Base-by-base conservation (phyloP, 2,888 invertebrate genomes). In the Ferdinandea cuprea region DNA sequence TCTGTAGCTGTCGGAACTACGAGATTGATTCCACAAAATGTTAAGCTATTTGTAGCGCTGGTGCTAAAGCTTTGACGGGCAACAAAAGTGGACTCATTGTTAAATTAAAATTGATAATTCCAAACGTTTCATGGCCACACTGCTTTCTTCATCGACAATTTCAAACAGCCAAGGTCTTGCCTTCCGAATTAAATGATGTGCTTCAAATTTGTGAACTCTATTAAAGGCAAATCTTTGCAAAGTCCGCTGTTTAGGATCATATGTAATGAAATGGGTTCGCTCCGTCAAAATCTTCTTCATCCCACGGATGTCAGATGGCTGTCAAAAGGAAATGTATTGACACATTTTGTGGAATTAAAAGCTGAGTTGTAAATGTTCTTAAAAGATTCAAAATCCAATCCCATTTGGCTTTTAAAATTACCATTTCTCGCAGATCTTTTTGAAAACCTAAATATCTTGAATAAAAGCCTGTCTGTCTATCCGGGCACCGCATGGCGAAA, bases 101-200 rank as follows among this genome's bases (percentile, higher is more conserved):
- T 32, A 54, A 54, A 32, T 54, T 35, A 54, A 54, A 54, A 54
- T 32, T 30, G 32, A 54, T 54, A 17, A 32, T 54, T 32, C 17
- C 32, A 46, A 61, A 46, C 46, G 61, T 46, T 35, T 61, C 61
- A 61, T 46, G 59, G 44, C 42, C 59, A 44, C 42, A 58, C 42
- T 59, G 54, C 32, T 54, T 54, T 35, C 17, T 54, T 54, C 32
- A 54, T 32, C 54, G 35, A 32, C 32, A 54, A 54, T 32, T 54
- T 54, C 54, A 32, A 17, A 30, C 30, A 61, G 11, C 37, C 13
- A 48, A 35, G 21, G 48, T 48, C 0, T 48, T 48, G 17, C 46
- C 48, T 69, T n/a, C 48, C 58, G 48, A 40, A 58, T 69, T 17
- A 52, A 65, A 50, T 65, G 50, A 50, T 50, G 28, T 58, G 58